phyloP scores from a whole-genome alignment of 2,888 invertebrate genomes.

The Drosophila picticornis region DNA sequence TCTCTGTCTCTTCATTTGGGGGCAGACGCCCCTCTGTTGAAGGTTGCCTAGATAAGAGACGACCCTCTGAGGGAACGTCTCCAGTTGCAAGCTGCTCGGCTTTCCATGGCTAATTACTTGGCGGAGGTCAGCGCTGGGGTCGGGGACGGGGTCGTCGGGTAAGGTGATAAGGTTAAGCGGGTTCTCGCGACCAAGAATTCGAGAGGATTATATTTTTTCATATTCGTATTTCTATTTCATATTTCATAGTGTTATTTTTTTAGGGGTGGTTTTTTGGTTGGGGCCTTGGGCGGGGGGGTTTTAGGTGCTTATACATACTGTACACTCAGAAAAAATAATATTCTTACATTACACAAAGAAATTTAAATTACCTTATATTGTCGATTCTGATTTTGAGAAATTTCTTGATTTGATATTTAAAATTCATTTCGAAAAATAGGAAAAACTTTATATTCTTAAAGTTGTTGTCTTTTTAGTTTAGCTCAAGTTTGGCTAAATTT shows the following conservation, averaged over 20 bases:
- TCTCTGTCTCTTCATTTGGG: background rate
- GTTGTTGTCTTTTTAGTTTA: too few species aligned
- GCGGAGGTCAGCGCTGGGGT: background rate
- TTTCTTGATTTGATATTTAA: too few species aligned
- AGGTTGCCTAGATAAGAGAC: conserved; percentile 2
- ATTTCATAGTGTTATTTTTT: background rate
- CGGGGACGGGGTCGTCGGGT: conserved; percentile 35
- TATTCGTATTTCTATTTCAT: conserved; percentile 29
- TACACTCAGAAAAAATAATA: background rate
- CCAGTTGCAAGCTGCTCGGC: conserved; percentile 25
- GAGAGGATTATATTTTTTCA: conserved; percentile 68
- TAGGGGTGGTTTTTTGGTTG: background rate
- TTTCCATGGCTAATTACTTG: conserved; percentile 56
- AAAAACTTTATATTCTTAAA: background rate
- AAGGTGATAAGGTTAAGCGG: conserved; percentile 78
- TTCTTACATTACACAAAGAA: background rate
- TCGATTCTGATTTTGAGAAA: too few species aligned
- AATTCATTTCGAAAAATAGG: background rate
- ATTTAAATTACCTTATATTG: too few species aligned
- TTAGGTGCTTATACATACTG: conserved; percentile 16
- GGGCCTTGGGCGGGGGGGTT: background rate
- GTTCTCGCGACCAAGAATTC: conserved; percentile 45
- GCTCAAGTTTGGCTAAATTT: conserved; percentile 52
- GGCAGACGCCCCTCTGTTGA: background rate
- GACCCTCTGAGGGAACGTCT: background rate